phyloP scores from a whole-genome alignment of 2,113 vertebrate species.

The Ptilorrhoa leucosticta region DNA sequence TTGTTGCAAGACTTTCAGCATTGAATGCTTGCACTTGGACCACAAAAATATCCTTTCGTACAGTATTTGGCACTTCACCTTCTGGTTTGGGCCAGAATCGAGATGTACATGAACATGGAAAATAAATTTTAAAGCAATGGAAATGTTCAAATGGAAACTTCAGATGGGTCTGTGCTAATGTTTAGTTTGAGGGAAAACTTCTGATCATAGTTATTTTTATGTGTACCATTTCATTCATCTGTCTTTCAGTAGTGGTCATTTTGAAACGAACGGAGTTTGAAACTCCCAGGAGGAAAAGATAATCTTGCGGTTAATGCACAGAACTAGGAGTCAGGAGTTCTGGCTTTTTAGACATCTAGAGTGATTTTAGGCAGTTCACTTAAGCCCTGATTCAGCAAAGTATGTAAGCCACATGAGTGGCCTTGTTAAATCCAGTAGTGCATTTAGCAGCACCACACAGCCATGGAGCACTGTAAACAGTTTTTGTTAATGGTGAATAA shows the following conservation, averaged over 20 bases:
- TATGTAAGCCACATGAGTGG: constrained; percentile 22
- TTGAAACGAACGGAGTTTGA: constrained; percentile 2
- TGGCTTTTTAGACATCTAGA: constrained; percentile 20
- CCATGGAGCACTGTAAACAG: not conserved
- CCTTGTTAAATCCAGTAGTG: not conserved
- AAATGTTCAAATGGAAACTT: constrained; percentile 54
- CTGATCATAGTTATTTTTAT: constrained; percentile 54
- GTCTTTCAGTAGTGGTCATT: constrained; percentile 36
- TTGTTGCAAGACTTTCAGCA: constrained; percentile 42
- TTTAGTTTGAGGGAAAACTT: constrained; percentile 46
- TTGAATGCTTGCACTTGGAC: constrained; percentile 20
- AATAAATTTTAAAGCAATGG: constrained; percentile 54
- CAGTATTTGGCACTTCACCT: constrained; percentile 38
- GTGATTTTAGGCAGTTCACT: constrained; percentile 25
- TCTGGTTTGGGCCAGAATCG: not conserved
- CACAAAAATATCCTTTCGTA: constrained; percentile 36
- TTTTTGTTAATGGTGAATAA: not conserved
- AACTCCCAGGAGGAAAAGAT: constrained; percentile 29
- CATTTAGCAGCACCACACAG: not conserved
- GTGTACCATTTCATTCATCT: constrained; percentile 38
- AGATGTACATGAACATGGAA: constrained; percentile 58
- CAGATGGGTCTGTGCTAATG: constrained; percentile 19
- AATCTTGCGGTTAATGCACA: constrained; percentile 34
- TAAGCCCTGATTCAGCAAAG: constrained; percentile 49
- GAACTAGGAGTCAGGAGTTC: constrained; percentile 31